Evolutionary conservation across 2,113 vertebrate genomes (phyloP), one percentile per base, ranked within the genome.

Genomic region (rabbit (Oryctolagus cuniculus)): DNA sequence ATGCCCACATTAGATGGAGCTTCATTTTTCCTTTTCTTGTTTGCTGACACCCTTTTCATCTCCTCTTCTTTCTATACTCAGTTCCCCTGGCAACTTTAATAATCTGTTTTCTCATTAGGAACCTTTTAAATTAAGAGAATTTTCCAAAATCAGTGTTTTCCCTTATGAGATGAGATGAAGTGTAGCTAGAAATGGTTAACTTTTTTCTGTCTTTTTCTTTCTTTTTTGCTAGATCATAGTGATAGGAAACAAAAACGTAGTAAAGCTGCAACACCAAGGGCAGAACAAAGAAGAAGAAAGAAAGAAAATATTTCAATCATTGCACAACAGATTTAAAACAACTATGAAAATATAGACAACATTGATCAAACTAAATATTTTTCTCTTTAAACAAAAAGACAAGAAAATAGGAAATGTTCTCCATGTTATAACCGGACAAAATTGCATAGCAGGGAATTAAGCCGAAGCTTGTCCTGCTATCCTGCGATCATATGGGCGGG

Each of bases 31-130:
- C 67, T 38, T 90, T 58, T 31, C 6, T 58, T 90, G 38, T 24
- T 64, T 90, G 19, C 13, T 36, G 3, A 53, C 38, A 17, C 19
- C 9, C 29, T 66, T 81, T 38, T 21, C 17, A 2, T 91, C 17
- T 87, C 27, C 73, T 61, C 12, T 58, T 73, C 82, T 44, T 82
- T 74, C 24, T n/a, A 13, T 49, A 49, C 22, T 36, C 13, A 19
- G 11, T 81, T 95, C 38, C 82, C 61, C 69, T 86, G 22, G 29
- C 27, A 93, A 70, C 77, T 83, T 83, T 91, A 87, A 38, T 91
- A 83, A 38, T 49, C 34, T 34, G 67, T 91, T 86, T 38, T 10
- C 51, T 27, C 12, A 64, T 22, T 36, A 73, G 82, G 63, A 82
- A 69, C 9, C 13, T 82, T 92, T 70, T 63, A 75, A 63, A n/a